A percentile compares a stretch with the other conserved stretches of the same genome.
These are phyloP conservation scores for Isaurus tuberculatus DNA, from an alignment of 92 coral and sea anemone species.

Conservation along the genomic window DNA sequence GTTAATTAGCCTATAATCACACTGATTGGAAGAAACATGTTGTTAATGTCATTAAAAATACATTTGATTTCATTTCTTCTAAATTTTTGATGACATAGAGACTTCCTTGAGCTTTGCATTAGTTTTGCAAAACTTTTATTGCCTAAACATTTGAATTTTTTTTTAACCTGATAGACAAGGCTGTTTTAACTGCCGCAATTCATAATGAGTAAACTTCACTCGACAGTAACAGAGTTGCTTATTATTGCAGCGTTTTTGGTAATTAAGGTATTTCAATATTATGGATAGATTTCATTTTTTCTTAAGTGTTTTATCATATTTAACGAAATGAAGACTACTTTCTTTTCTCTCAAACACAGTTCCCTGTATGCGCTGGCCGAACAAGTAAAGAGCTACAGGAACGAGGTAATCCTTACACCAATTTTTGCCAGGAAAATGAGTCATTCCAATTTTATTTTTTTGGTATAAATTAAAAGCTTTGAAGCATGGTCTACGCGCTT, in stretches of 20 bases:
- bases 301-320: background rate
- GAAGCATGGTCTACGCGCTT: no score
- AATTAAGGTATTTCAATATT: background rate
- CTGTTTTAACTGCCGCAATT: conserved; percentile 5
- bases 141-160: background rate
- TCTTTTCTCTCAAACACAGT: background rate
- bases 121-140: background rate
- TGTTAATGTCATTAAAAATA: conserved; percentile 25
- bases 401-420: background rate
- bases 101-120: background rate
- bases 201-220: background rate
- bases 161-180: conserved; percentile 10
- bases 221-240: background rate
- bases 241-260: background rate
- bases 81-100: background rate
- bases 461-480: no score
- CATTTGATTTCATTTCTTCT: conserved; percentile 9
- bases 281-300: background rate
- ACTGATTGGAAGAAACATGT: conserved; percentile 7
- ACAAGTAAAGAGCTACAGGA: background rate
- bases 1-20: background rate
- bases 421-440: no score
- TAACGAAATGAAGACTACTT: background rate
- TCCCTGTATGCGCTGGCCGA: background rate
- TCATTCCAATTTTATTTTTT: no score